A percentile compares a stretch with the other conserved stretches of the same genome.
These are phyloP conservation scores for Noctilio leporinus DNA, from an alignment of 2,113 vertebrate genomes.

Conservation along the genomic window DNA sequence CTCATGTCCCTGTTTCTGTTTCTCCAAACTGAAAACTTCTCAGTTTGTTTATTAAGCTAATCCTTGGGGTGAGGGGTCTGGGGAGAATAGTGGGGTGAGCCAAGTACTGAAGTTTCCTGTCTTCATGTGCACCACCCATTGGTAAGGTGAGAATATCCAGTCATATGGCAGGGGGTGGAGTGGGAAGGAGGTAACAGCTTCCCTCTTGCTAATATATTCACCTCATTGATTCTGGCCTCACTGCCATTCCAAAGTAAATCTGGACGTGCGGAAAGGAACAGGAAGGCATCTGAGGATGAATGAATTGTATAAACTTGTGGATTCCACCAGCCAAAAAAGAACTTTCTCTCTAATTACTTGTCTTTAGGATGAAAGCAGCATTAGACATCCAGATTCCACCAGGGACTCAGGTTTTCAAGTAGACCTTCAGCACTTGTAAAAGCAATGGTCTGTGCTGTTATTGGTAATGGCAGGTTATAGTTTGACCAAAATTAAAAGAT, in stretches of 20 bases:
- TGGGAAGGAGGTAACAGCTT: not conserved
- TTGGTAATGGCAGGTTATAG: not conserved
- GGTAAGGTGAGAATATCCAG: not conserved
- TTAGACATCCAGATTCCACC: not conserved
- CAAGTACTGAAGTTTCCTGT: not conserved
- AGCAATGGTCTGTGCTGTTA: not conserved
- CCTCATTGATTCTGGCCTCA: not conserved
- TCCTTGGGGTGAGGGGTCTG: not conserved
- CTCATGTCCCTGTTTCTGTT: slow-evolving; percentile 11
- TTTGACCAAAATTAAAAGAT: not conserved
- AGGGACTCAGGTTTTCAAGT: not conserved
- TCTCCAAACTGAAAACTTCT: not conserved
- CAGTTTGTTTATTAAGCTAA: not conserved
- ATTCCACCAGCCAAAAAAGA: not conserved
- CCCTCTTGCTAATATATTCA: not conserved
- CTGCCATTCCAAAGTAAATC: not conserved
- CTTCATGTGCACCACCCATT: not conserved
- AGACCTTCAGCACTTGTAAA: not conserved
- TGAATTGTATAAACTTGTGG: not conserved
- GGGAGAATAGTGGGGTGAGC: not conserved
- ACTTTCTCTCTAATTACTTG: not conserved
- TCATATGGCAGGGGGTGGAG: not conserved
- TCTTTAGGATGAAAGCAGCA: not conserved
- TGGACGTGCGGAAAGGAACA: not conserved
- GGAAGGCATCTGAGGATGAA: not conserved